phyloP scores from a whole-genome alignment of 2,113 vertebrate genomes.

The Paratilapia polleni region DNA sequence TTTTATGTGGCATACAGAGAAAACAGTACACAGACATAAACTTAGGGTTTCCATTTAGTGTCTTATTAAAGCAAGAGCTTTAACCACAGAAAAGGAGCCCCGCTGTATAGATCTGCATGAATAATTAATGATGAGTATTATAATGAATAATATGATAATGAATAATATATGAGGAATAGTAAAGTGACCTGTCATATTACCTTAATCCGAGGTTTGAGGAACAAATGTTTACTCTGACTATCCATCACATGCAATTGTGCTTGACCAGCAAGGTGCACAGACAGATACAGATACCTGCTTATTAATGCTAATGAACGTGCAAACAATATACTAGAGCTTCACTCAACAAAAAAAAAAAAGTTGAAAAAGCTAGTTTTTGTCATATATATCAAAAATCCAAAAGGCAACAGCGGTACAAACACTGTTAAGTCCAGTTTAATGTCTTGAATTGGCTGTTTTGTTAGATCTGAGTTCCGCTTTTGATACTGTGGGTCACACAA shows the following conservation, averaged over 20 bases:
- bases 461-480: no score
- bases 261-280: neutral
- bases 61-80: neutral
- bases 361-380: no score
- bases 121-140: constrained; percentile 34
- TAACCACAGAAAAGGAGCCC: neutral
- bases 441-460: neutral
- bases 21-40: neutral
- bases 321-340: no score
- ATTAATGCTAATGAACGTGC: neutral
- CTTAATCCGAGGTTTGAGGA: neutral
- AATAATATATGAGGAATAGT: constrained; percentile 51
- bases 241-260: neutral
- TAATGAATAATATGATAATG: constrained; percentile 39
- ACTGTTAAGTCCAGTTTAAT: neutral
- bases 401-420: neutral
- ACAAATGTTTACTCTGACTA: neutral
- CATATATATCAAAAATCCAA: neutral
- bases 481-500: no score
- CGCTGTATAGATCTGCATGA: constrained; percentile 33
- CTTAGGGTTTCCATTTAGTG: neutral
- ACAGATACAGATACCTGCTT: neutral
- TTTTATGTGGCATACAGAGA: neutral
- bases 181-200: constrained; percentile 34
- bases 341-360: neutral